Evolutionary conservation across 2,113 vertebrate species (phyloP), one percentile per base, ranked within the genome.

Genomic region (Embiotoca jacksoni): DNA sequence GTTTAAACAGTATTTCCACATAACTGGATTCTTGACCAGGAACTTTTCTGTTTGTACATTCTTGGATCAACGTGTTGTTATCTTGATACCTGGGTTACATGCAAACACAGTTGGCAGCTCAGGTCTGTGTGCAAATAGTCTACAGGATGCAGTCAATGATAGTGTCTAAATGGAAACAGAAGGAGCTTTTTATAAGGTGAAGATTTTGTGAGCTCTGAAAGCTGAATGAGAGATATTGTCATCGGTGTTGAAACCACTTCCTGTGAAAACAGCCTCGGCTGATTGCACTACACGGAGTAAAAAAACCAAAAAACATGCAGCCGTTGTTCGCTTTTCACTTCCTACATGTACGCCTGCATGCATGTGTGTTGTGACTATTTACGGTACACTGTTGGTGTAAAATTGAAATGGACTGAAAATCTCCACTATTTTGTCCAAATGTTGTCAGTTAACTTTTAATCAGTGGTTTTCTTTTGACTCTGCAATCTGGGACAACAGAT

Each of bases 171-270:
- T 2, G 47, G 50, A 81, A 72, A 73, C 6, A 1, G 7, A 64
- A 55, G 44, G 8, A 59, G 39, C 65, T 30, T 64, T 23, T 53
- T 36, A 59, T 9, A 65, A 67, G 36, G 44, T 59, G 30, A 66
- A 47, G 37, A 6, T 57, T 72, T n/a, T 55, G 36, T 31, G 30
- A 44, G 70, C 53, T 73, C 32, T 85, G 52, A 91, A 90, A 85
- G 68, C 53, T 91, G 91, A 92, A 91, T 91, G 90, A 89, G 78
- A 58, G 54, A 41, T 37, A 15, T 52, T 77, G 75, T 79, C 81
- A 60, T 79, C 23, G 59, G 72, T 77, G 70, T 78, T 71, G 68
- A 70, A 90, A 90, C 89, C 90, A 85, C 90, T 93, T 92, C 91
- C 92, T 91, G 88, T 87, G 78, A 84, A 80, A 84, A 71, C 76